Base-by-base conservation (phyloP, 2,113 vertebrate genomes). In the Oostethus manadensis region DNA sequence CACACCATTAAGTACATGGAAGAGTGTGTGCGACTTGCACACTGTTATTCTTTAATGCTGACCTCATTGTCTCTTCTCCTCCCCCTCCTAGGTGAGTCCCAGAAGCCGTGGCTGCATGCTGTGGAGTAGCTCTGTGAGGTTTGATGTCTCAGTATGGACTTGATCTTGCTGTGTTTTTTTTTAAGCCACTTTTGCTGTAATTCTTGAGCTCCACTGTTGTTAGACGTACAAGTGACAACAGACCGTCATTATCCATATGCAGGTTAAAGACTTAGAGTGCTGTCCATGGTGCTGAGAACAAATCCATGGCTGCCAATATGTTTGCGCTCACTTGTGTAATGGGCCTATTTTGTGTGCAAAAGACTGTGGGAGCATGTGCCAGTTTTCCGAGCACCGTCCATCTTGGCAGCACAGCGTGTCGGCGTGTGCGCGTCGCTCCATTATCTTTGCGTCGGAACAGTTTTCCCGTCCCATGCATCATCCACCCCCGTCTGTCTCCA, bases 361-460 rank as follows among this genome's bases (percentile, higher is more conserved):
- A 78, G 68, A 75, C 65, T 82, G 78, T 77, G 67, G 66, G 76
- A 82, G 74, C 75, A 71, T 75, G 80, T 76, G 73, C 62, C 72
- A 68, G 77, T 71, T 21, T 61, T 10, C 38, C 38, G 38, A 51
- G 73, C 47, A 59, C 63, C 60, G 71, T 81, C 70, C 79, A 38
- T 82, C 64, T 68, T 73, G 61, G 64, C 42, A 35, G 71, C 54
- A 3, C 73, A 44, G 73, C 35, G 69, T 72, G 66, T 62, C 29
- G 13, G 64, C 60, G 64, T 73, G 66, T 64, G 70, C 81, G 70
- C 79, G 70, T 73, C 67, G 81, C 86, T 84, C 80, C 80, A 87
- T 89, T 90, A 88, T 88, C 85, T 77, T 76, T 83, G 83, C 78
- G 85, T 87, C 85, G 77, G 66, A 88, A 78, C 77, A 72, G 79